Evolutionary conservation across 23 tunicate genomes (phyloP).

Genomic region (Oikopleura dioica): DNA sequence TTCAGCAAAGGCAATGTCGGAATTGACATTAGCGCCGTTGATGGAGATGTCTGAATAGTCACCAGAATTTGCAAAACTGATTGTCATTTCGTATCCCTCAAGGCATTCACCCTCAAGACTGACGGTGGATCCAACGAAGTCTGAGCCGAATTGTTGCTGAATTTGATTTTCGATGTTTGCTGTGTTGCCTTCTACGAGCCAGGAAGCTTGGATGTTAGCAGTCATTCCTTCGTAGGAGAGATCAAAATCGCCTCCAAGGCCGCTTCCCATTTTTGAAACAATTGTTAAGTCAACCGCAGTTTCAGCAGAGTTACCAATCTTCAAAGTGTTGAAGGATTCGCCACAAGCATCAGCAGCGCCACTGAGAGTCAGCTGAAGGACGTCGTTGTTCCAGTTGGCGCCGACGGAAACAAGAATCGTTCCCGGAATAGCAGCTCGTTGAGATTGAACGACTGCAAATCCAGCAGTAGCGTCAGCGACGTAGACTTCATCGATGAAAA

Average conservation of each 20-base stretch:
- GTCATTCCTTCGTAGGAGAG: background rate
- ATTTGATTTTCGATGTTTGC: background rate
- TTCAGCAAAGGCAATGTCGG: background rate
- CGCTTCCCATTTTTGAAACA: background rate
- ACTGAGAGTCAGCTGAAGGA: too few relatives aligned
- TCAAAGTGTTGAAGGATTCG: background rate
- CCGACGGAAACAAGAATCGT: background rate
- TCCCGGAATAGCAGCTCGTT: background rate
- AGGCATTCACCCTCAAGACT: background rate
- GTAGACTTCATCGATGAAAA: background rate
- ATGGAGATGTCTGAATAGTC: background rate
- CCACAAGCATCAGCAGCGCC: conserved; percentile 5
- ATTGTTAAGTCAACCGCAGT: background rate
- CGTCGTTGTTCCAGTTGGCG: background rate
- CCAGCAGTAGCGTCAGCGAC: background rate
- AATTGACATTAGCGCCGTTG: background rate
- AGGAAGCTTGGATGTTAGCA: background rate
- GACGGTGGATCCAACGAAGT: background rate
- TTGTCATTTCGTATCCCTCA: background rate
- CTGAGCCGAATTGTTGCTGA: background rate
- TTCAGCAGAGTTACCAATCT: background rate
- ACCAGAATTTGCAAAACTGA: background rate
- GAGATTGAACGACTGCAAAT: background rate
- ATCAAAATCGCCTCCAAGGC: conserved; percentile 2
- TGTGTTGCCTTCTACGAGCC: background rate